Base-by-base conservation (phyloP, 2,113 vertebrate genomes). In the Gallinago jamesoni region DNA sequence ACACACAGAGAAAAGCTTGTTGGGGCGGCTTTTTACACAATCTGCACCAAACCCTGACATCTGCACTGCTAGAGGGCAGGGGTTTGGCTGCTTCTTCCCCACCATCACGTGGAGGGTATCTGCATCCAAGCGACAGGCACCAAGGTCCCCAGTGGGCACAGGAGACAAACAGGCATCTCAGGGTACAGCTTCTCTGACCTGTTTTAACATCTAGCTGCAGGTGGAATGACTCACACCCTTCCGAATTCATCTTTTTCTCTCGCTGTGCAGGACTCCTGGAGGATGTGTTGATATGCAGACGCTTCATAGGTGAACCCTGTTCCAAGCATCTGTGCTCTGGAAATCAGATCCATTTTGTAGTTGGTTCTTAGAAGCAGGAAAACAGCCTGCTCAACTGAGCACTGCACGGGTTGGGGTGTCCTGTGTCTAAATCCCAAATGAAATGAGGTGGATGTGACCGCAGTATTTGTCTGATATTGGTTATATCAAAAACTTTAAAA, bases 151-250 rank as follows among this genome's bases (percentile, higher is more conserved):
- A 30, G 6, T 24, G 72, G 76, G 50, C 59, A 60, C 7, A 3
- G 64, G 53, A 79, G 94, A 45, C 81, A 79, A 82, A 33, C 47
- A 48, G 73, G 56, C 66, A 27, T 50, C 78, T 39, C 56, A 73
- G 62, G 69, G 62, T 53, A 79, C 69, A 72, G 77, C 74, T 79
- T 53, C 35, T 89, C 84, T 93, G 89, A 85, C 93, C 84, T 93
- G 66, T 31, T 93, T 73, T 79, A 76, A 64, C 94, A 69, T 85
- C 74, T 57, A 72, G 53, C 93, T 96, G 91, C 94, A 91, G 94
- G 95, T 95, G 87, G 50, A 72, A 89, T 95, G 89, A 96, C 84
- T 97, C 95, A 95, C 66, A 45, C 17, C 35, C 53, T 76, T 12
- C 84, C 87, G 23, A 83, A 81, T 45, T 47, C 75, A 39, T 39